A percentile compares a stretch with the other conserved stretches of the same genome.
Conservation (phyloP, 2,888 invertebrate genomes). For the Deilephila porcellus region DNA sequence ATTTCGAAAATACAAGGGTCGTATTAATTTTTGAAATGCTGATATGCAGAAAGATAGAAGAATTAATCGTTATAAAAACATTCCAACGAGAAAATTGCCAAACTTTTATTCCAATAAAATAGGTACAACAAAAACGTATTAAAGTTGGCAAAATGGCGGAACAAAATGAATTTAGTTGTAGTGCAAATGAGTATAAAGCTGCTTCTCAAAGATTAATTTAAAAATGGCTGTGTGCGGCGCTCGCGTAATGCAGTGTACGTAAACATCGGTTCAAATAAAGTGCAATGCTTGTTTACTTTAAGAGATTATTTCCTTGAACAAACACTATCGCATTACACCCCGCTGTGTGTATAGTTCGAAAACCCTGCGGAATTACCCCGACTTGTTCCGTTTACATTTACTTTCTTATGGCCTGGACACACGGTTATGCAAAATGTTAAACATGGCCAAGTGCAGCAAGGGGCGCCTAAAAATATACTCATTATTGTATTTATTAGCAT, state of each 20-base stretch:
- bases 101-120: not conserved
- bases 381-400: constrained; percentile 64
- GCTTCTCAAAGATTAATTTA: constrained; percentile 28
- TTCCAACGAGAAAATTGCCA: not conserved
- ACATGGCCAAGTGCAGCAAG: not conserved
- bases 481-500: no score
- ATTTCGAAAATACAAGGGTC: no score
- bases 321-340: constrained; percentile 66
- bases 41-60: no score
- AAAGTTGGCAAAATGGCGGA: not conserved
- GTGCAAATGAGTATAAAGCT: constrained; percentile 18
- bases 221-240: constrained; percentile 49
- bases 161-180: constrained; percentile 14
- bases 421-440: constrained; percentile 38
- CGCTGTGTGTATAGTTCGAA: constrained; percentile 59
- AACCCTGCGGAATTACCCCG: constrained; percentile 65
- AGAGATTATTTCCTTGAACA: constrained; percentile 77
- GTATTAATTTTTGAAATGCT: no score
- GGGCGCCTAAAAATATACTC: not conserved
- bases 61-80: not conserved
- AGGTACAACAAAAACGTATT: not conserved
- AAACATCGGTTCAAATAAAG: constrained; percentile 66
- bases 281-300: constrained; percentile 72
- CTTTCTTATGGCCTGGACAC: constrained; percentile 56
- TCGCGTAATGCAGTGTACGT: constrained; percentile 55